These are phyloP conservation scores for Pterocles orientalis DNA, from an alignment of 2,113 vertebrate genomes.

Conservation along the genomic window DNA sequence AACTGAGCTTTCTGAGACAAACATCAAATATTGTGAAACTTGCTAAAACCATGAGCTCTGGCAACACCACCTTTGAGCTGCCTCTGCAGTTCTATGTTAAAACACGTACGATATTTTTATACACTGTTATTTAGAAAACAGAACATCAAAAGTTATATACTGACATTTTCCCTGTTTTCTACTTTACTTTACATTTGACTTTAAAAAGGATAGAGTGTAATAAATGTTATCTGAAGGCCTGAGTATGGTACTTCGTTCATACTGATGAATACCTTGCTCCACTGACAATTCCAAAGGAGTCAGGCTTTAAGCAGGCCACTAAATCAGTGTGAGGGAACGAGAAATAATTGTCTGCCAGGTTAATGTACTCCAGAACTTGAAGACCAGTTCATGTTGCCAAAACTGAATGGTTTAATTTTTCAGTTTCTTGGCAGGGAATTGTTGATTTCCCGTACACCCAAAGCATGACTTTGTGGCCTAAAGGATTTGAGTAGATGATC, in stretches of 20 bases:
- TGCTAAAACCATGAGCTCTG: not conserved
- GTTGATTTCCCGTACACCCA: not conserved
- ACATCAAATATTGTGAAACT: conserved; percentile 9
- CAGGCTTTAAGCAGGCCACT: not conserved
- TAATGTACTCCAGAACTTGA: not conserved
- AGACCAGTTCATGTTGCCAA: not conserved
- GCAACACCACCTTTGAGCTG: not conserved
- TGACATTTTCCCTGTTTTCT: not conserved
- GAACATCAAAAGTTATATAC: not conserved
- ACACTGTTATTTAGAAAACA: not conserved
- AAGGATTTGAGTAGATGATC: not conserved
- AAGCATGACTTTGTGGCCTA: not conserved
- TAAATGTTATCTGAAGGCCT: not conserved
- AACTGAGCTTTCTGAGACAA: not conserved
- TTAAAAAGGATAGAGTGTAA: not conserved
- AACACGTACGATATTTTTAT: not conserved
- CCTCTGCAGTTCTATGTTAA: not conserved
- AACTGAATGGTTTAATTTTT: not conserved
- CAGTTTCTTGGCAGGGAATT: not conserved
- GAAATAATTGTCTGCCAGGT: not conserved
- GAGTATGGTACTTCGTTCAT: not conserved
- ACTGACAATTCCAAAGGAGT: not conserved
- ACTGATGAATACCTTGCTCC: not conserved
- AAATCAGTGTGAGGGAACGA: not conserved
- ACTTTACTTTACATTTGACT: not conserved